Evolutionary conservation across 2,113 vertebrate species (phyloP).

Genomic region (Labeo catla): DNA sequence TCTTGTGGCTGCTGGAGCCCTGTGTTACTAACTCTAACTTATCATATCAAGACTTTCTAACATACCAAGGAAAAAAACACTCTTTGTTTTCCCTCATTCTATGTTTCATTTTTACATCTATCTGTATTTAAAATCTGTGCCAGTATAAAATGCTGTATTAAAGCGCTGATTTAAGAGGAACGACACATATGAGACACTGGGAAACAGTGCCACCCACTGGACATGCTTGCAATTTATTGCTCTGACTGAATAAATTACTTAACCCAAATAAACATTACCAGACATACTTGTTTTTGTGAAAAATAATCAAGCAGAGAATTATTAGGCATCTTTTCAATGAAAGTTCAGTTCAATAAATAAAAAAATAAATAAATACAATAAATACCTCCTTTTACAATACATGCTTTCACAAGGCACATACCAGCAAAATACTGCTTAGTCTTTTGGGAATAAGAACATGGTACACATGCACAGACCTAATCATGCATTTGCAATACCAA

Average conservation of each 20-base stretch:
- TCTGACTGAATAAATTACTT: conserved; percentile 31
- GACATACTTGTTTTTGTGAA: neutral
- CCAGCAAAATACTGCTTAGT: neutral
- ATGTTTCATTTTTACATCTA: neutral
- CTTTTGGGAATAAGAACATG: neutral
- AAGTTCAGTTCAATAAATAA: conserved; percentile 2
- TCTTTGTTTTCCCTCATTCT: neutral
- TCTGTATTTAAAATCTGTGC: conserved; percentile 2
- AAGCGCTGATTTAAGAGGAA: neutral
- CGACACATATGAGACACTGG: neutral
- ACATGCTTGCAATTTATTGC: conserved; percentile 33
- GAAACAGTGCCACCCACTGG: conserved; percentile 53
- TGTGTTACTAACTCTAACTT: neutral
- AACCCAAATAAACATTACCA: conserved; percentile 20
- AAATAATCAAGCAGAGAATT: neutral
- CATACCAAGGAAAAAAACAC: neutral
- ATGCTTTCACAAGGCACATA: conserved; percentile 18
- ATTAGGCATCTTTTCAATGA: neutral
- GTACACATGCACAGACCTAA: neutral
- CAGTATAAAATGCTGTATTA: neutral
- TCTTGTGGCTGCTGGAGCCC: neutral
- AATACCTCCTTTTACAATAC: neutral
- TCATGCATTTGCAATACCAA: conserved; percentile 24
- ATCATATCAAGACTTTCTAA: neutral
- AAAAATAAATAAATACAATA: neutral